A percentile compares a stretch with the other conserved stretches of the same genome.
phyloP scores from a whole-genome alignment of 2,888 invertebrate species.

The Macaria liturata region DNA sequence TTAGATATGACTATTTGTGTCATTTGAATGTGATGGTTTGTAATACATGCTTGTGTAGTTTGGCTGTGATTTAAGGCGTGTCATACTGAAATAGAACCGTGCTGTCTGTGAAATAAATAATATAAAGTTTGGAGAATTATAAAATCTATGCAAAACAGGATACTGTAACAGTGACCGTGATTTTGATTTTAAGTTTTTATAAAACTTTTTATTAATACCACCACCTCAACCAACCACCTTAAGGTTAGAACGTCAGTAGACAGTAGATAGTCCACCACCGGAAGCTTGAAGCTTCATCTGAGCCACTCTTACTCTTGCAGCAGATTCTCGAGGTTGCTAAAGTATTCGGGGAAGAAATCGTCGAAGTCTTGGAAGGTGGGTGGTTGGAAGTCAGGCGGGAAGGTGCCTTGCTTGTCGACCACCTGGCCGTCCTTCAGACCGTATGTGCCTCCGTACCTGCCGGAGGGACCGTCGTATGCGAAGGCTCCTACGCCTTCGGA shows the following conservation, averaged over 20 bases:
- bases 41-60: too few species aligned
- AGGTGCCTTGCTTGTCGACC: constrained; percentile 37
- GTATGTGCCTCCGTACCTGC: constrained; percentile 74
- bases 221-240: neutral
- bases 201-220: neutral
- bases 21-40: too few species aligned
- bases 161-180: too few species aligned
- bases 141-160: too few species aligned
- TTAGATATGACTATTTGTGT: too few species aligned
- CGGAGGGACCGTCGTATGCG: constrained; percentile 65
- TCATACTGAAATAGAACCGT: too few species aligned
- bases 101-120: too few species aligned
- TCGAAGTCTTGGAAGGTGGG: constrained; percentile 44
- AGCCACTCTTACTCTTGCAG: constrained; percentile 67
- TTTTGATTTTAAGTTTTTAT: too few species aligned
- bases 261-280: constrained; percentile 53
- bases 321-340: constrained; percentile 61
- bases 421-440: constrained; percentile 54
- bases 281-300: constrained; percentile 48
- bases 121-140: too few species aligned
- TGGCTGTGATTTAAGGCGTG: too few species aligned
- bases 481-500: constrained; percentile 59
- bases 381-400: constrained; percentile 33
- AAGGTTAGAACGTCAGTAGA: neutral
- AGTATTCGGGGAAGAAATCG: constrained; percentile 65